These are phyloP conservation scores for Drosophila novamexicana DNA, from an alignment of 1,140 invertebrate genomes.

Conservation along the genomic window DNA sequence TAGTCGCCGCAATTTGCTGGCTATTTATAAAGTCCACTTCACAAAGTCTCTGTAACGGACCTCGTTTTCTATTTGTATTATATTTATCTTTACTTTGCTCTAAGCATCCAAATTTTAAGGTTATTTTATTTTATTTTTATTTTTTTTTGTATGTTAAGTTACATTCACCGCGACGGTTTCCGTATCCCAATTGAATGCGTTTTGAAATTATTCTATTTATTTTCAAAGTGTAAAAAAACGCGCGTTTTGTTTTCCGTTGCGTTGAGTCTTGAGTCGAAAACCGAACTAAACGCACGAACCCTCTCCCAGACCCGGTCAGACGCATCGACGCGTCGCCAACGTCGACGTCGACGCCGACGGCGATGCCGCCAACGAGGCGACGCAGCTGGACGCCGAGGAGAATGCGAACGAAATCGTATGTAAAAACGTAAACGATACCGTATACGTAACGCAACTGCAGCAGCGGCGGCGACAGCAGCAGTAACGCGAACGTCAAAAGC, in stretches of 20 bases:
- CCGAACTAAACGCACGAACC: conserved; percentile 63
- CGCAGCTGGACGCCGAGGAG: conserved; percentile 26
- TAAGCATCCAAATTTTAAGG: background rate
- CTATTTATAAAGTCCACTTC: conserved; percentile 32
- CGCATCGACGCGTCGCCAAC: conserved; percentile 37
- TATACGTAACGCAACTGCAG: background rate
- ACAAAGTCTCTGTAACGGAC: background rate
- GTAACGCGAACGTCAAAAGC: conserved; percentile 4
- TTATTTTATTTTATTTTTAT: background rate
- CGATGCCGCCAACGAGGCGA: background rate
- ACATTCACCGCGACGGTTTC: conserved; percentile 15
- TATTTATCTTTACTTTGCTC: conserved; percentile 11
- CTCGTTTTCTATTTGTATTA: background rate
- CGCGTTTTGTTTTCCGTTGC: conserved; percentile 36
- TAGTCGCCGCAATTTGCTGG: conserved; percentile 20
- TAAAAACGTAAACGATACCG: conserved; percentile 14
- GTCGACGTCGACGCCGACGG: conserved; percentile 11
- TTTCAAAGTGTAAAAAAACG: conserved; percentile 28
- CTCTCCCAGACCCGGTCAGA: conserved; percentile 33
- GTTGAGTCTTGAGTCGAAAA: conserved; percentile 64
- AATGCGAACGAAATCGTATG: conserved; percentile 2
- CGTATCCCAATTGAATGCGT: conserved; percentile 38
- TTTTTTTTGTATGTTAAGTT: conserved; percentile 10
- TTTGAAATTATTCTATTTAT: conserved; percentile 32
- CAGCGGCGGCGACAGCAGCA: background rate